phyloP scores from a whole-genome alignment of 2,888 invertebrate genomes.

The Coelogynopora nodosa region DNA sequence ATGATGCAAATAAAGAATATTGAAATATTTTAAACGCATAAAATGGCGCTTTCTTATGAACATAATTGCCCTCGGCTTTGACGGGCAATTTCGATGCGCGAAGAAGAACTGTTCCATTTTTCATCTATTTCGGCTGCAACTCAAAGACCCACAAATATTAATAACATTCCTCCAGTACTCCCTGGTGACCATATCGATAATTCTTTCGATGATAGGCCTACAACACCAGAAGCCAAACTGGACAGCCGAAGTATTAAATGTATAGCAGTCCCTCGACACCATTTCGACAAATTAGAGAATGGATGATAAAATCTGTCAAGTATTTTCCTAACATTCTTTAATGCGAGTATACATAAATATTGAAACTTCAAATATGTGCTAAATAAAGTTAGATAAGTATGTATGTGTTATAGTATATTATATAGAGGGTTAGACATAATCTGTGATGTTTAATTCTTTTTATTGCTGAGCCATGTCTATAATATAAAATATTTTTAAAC shows the following conservation, averaged over 20 bases:
- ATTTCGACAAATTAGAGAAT: neutral
- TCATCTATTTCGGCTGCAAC: neutral
- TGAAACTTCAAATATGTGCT: too few species aligned
- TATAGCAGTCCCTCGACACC: neutral
- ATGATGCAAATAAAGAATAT: neutral
- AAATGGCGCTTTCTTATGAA: neutral
- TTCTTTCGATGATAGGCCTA: too few species aligned
- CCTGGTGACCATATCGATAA: neutral
- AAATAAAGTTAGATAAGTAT: too few species aligned
- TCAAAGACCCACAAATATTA: neutral
- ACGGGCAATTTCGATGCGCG: neutral
- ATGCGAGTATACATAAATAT: neutral
- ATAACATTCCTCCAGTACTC: neutral
- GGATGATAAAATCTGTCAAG: neutral
- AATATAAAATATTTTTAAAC: too few species aligned
- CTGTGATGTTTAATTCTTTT: too few species aligned
- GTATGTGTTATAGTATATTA: too few species aligned
- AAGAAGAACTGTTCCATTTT: neutral
- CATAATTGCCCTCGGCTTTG: constrained; percentile 5
- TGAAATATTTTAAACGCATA: neutral
- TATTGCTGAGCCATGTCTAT: too few species aligned
- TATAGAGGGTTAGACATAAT: too few species aligned
- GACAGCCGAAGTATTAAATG: neutral
- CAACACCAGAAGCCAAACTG: neutral
- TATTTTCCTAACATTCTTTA: neutral